A percentile compares a stretch with the other conserved stretches of the same genome.
These are phyloP conservation scores for Tenthredo scrophulariae DNA, from an alignment of 2,888 invertebrate genomes.

Conservation along the genomic window DNA sequence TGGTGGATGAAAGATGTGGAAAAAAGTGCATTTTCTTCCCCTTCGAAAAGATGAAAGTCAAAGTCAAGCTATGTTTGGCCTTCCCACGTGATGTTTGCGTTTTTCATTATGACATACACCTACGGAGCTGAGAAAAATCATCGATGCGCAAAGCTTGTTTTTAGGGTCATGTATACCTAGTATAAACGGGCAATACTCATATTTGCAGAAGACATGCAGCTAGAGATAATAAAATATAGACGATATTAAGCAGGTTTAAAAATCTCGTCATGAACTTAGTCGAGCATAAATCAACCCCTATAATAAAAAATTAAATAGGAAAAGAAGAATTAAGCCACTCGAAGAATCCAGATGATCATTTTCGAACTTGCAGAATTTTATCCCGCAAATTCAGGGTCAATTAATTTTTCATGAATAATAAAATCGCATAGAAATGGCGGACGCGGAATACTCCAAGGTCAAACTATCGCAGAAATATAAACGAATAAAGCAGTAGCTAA, in stretches of 20 bases:
- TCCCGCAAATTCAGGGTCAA: not conserved
- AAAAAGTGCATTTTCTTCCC: slow-evolving; percentile 2
- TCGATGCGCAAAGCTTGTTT: not conserved
- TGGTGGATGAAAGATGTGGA: not conserved
- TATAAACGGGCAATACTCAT: slow-evolving; percentile 3
- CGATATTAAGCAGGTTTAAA: not conserved
- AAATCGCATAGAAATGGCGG: not conserved
- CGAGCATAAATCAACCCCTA: not conserved
- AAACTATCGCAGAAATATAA: slow-evolving; percentile 17
- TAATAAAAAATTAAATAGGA: not conserved
- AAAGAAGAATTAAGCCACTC: not conserved
- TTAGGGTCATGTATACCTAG: not conserved
- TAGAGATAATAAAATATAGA: not conserved
- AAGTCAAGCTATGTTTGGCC: not conserved
- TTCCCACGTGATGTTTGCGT: slow-evolving; percentile 19
- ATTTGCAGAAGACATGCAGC: not conserved
- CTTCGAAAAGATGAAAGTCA: slow-evolving; percentile 31
- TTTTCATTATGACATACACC: slow-evolving; percentile 9
- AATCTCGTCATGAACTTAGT: not conserved
- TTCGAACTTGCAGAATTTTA: not conserved
- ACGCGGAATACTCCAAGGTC: not conserved
- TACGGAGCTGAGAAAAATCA: slow-evolving; percentile 5
- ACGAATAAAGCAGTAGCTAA: slow-evolving; percentile 38
- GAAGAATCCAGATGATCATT: not conserved
- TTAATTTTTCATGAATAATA: not conserved